phyloP scores from a whole-genome alignment of 2,888 invertebrate genomes.

The Mesodorylaimus sp. region DNA sequence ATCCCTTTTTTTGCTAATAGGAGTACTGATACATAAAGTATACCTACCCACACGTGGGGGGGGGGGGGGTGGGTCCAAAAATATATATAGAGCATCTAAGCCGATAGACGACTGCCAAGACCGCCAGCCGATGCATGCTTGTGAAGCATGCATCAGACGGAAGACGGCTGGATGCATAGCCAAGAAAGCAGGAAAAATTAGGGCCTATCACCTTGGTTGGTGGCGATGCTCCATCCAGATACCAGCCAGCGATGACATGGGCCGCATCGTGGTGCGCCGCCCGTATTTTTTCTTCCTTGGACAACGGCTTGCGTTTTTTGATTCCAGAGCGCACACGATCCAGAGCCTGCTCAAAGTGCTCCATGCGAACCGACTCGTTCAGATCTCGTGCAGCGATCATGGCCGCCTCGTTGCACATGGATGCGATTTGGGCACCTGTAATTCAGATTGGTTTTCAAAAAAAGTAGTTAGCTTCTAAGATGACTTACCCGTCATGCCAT shows the following conservation, averaged over 20 bases:
- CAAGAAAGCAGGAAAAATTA: neutral
- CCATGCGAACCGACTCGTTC: neutral
- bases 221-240: neutral
- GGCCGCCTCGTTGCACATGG: slow-evolving; percentile 1
- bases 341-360: slow-evolving; percentile 2
- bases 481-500: neutral
- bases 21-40: no score
- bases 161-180: neutral
- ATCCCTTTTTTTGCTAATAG: no score
- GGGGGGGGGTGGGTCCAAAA: no score
- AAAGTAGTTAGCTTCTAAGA: neutral
- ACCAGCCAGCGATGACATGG: neutral
- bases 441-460: neutral
- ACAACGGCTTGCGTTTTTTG: neutral
- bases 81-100: no score
- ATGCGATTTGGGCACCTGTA: neutral
- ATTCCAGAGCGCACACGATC: neutral
- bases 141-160: neutral
- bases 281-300: neutral
- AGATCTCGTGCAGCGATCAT: slow-evolving; percentile 1
- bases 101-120: no score
- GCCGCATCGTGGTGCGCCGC: neutral
- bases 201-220: neutral
- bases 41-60: no score
- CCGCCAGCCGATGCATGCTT: no score